Evolutionary conservation across 2,113 vertebrate genomes (phyloP), one percentile per base, ranked within the genome.

Genomic region (Crocuta crocuta): DNA sequence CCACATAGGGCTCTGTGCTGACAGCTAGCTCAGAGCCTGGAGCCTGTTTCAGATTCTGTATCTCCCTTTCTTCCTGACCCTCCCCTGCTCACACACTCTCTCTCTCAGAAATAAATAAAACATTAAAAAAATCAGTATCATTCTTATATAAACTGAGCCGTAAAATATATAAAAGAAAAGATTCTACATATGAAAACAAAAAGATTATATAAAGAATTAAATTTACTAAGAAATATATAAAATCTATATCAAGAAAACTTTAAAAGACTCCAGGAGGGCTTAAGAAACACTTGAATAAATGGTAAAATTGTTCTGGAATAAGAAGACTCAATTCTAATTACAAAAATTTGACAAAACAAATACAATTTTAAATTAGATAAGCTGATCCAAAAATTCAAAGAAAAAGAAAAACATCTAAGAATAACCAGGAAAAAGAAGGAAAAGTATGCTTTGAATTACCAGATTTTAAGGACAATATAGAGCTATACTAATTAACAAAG

Each of bases 371-470:
- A 93, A 83, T 85, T 70, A 65, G 43, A 66, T 39, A 79, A 87
- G 23, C n/a, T 88, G 39, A 91, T 85, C 84, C 76, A 61, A 85
- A 94, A 98, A 84, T 76, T 89, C 28, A 80, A 71, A 95, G 26
- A 50, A 31, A 83, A 24, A 95, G 76, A 79, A 53, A 95, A 88
- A 61, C 7, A 82, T 58, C 10, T 78, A 94, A 92, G n/a, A 94
- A 86, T 90, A 93, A 91, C 7, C 4, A 89, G 24, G 24, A 33
- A 74, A 90, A 86, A 92, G 45, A 3, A 33, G 33, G 35, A 96
- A 85, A 78, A 48, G 16, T 66, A 45, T 39, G 76, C 17, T 39
- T 23, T 53, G 63, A 61, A 23, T 95, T 91, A 91, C 10, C 19
- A 66, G 16, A 84, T 74, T 43, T 71, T 66, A 78, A 96, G 53